Percentiles rank a stretch among this genome's conserved stretches.
Evolutionary conservation across 1,140 invertebrate species (phyloP).

Genomic region (Drosophila varians): DNA sequence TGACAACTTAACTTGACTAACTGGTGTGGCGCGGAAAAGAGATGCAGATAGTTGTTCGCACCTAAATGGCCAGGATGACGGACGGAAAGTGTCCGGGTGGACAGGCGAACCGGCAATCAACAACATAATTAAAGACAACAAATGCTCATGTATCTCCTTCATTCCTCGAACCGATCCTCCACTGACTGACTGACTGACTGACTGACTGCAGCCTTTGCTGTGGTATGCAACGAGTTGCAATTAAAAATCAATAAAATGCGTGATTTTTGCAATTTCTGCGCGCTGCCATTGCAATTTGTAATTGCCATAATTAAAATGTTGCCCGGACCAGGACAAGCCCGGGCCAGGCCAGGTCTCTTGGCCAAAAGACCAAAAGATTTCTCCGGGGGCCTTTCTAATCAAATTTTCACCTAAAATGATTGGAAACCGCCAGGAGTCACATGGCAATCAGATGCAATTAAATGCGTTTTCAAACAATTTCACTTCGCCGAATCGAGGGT

Average conservation of each 20-base stretch:
- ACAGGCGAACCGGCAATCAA: conserved; percentile 58
- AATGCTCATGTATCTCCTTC: conserved; percentile 63
- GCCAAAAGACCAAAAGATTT: too few species aligned
- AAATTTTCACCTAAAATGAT: conserved; percentile 70
- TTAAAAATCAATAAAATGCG: conserved; percentile 83
- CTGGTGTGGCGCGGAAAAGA: conserved; percentile 53
- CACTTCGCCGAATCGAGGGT: conserved; percentile 22
- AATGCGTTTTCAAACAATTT: conserved; percentile 61
- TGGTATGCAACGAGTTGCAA: conserved; percentile 80
- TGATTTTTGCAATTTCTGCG: conserved; percentile 79
- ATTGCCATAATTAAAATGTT: conserved; percentile 80
- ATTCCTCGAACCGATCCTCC: conserved; percentile 18
- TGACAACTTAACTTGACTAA: conserved; percentile 81
- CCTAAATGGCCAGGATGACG: conserved; percentile 63
- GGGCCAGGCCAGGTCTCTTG: too few species aligned
- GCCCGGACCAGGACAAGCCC: conserved; percentile 6
- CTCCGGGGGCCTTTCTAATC: conserved; percentile 41
- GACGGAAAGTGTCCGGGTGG: conserved; percentile 26
- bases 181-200: not conserved
- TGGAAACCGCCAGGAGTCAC: conserved; percentile 24
- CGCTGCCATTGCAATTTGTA: conserved; percentile 72
- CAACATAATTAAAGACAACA: conserved; percentile 81
- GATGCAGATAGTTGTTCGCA: conserved; percentile 44
- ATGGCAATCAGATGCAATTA: conserved; percentile 57
- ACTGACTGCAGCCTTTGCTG: conserved; percentile 9